Percentiles rank a stretch among this genome's conserved stretches.
phyloP scores from a whole-genome alignment of 64 coral and sea anemone genomes.

The Anthopleura sola region DNA sequence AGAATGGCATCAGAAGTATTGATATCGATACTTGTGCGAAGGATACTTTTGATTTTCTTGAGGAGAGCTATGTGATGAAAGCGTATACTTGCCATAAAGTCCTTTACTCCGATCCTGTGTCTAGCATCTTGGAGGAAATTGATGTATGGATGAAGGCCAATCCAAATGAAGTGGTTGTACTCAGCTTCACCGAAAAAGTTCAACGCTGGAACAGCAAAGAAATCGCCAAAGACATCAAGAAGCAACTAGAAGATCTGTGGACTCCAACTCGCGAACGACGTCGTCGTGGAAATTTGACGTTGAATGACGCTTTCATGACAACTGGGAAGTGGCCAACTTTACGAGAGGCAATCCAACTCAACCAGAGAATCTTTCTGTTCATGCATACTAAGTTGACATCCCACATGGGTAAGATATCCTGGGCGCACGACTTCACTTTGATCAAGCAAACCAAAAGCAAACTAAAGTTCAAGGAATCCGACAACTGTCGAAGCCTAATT shows the following conservation, averaged over 20 bases:
- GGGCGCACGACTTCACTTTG: background rate
- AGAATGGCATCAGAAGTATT: slow-evolving; percentile 32
- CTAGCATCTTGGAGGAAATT: slow-evolving; percentile 7
- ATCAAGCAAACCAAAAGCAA: background rate
- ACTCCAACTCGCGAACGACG: background rate
- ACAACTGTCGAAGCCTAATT: slow-evolving; percentile 5
- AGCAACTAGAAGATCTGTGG: slow-evolving; percentile 21
- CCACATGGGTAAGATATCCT: background rate
- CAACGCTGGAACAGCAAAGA: background rate
- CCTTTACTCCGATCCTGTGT: slow-evolving; percentile 10
- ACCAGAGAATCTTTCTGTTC: slow-evolving; percentile 49
- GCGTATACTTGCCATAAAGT: background rate
- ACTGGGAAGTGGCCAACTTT: slow-evolving; percentile 35
- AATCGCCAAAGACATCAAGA: slow-evolving; percentile 15
- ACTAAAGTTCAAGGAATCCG: background rate
- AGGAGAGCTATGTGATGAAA: background rate
- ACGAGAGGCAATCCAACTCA: slow-evolving; percentile 23
- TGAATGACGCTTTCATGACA: slow-evolving; percentile 6
- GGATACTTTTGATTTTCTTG: background rate
- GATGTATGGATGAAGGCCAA: slow-evolving; percentile 30
- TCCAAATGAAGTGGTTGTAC: slow-evolving; percentile 19
- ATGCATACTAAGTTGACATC: slow-evolving; percentile 10
- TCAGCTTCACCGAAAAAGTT: slow-evolving; percentile 13
- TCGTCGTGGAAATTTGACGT: background rate
- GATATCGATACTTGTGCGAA: slow-evolving; percentile 33